Evolutionary conservation across 1,140 invertebrate genomes (phyloP), one percentile per base, ranked within the genome.

Genomic region (Choristoneura fumiferana): DNA sequence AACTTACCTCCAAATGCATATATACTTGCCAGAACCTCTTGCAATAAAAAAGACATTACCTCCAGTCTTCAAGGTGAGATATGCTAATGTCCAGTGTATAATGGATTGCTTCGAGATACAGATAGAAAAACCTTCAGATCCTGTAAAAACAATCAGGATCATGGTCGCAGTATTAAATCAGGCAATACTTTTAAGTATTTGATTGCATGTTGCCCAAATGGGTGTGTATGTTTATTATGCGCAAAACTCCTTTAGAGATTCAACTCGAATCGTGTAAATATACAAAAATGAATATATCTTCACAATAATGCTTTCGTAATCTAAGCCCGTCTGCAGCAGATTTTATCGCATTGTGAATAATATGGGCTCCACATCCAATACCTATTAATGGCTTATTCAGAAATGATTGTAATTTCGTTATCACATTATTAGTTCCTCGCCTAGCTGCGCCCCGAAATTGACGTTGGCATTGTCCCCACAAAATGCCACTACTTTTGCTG

Each of bases 271-370:
- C 0, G 52, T 54, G 22, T 29, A 29, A 29, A 29, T 29, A 29
- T 29, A 29, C 2, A 29, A 29, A 29, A 29, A n/a, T 67, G 62
- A 54, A 73, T 72, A 77, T 57, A 72, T 66, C 45, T 69, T 71
- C 54, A 73, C 65, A 63, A 73, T 71, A 54, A 73, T 60, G 54
- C 66, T 58, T 72, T 71, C 68, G n/a, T 62, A 71, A 60, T 71
- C 70, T 67, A 38, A 73, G 63, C 8, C 63, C 14, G 60, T 76
- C 73, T 58, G 70, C 64, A 58, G 68, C 73, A 82, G 62, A 69
- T 72, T 81, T 65, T 12, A 80, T 67, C 18, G 70, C 54, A 61
- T 85, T 83, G 64, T 83, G 73, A 13, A 81, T 57, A 59, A 80
- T 71, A 60, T 83, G 78, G 37, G 71, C 76, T 62, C 58, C 57